Conservation (phyloP, 2,797 vertebrate genomes). For the Hemibagrus guttatus region DNA sequence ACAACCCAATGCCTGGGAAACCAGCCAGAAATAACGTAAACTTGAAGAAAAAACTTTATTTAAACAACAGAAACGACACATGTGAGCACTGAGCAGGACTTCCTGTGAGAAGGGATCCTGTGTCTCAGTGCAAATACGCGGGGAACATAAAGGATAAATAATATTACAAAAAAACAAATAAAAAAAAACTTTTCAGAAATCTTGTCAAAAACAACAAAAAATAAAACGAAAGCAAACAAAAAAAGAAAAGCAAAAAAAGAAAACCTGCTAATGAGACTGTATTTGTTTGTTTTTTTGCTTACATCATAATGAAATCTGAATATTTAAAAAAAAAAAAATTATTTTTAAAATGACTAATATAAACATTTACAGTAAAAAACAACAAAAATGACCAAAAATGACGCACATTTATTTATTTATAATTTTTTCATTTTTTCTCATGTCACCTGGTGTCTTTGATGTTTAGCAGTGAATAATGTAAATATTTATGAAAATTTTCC, state of each 20-base stretch:
- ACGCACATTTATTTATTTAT: not conserved
- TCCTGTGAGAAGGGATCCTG: too few relatives aligned
- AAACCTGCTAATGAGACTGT: not conserved
- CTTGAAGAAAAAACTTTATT: too few relatives aligned
- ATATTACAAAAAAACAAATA: too few relatives aligned
- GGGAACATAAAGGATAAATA: too few relatives aligned
- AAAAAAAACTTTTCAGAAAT: not conserved
- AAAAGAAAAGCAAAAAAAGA: not conserved
- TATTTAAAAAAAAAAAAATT: not conserved
- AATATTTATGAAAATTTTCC: not conserved
- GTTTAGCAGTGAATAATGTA: not conserved
- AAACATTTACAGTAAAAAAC: not conserved
- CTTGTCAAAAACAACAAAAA: not conserved
- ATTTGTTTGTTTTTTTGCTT: not conserved
- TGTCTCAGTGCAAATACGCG: too few relatives aligned
- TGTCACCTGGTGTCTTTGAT: not conserved
- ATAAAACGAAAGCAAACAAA: not conserved
- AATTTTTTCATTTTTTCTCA: not conserved
- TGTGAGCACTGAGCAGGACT: too few relatives aligned
- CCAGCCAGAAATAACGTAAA: too few relatives aligned
- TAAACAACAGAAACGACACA: too few relatives aligned
- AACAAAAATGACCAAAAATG: not conserved
- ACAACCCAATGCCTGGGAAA: too few relatives aligned
- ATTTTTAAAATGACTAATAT: not conserved
- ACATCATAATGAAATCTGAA: not conserved